phyloP scores from a whole-genome alignment of 37 sponge, comb jelly and placozoan genomes.

The Ianthella basta region DNA sequence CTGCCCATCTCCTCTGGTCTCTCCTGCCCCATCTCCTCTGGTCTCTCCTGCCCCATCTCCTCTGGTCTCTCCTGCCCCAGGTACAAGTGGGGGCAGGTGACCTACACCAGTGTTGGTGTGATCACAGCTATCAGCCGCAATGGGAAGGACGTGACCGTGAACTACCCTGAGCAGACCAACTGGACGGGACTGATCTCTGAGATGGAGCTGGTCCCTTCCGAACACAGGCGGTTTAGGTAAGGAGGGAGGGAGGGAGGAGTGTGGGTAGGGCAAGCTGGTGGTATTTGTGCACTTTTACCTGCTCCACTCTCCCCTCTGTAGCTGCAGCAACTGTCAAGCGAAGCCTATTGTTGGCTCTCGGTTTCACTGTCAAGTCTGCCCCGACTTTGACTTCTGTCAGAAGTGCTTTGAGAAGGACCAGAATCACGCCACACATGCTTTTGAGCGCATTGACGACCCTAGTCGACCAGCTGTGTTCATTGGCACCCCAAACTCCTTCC shows the following conservation, averaged over 20 bases:
- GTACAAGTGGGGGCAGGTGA: conserved; percentile 96
- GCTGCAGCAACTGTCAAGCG: conserved; percentile 75
- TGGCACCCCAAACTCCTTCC: conserved; percentile 55
- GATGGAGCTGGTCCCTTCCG: conserved; percentile 91
- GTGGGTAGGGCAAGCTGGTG: background rate
- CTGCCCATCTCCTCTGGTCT: conserved; percentile 16
- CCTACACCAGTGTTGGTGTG: conserved; percentile 84
- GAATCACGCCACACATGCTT: conserved; percentile 77
- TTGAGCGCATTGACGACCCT: conserved; percentile 87
- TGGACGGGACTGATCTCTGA: conserved; percentile 96
- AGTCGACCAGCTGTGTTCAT: conserved; percentile 71
- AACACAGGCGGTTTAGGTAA: conserved; percentile 73
- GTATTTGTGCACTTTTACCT: conserved; percentile 9
- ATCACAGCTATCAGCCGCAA: conserved; percentile 79
- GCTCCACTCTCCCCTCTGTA: conserved; percentile 10
- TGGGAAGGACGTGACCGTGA: conserved; percentile 85
- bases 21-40: no score
- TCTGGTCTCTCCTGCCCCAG: conserved; percentile 42
- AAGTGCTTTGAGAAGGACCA: conserved; percentile 81
- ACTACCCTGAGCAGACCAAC: conserved; percentile 94
- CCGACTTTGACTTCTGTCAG: conserved; percentile 89
- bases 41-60: conserved; percentile 18
- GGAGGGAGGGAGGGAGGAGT: conserved; percentile 19
- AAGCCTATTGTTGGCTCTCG: conserved; percentile 86
- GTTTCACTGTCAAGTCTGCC: conserved; percentile 87